These are phyloP conservation scores for Neocloeon triangulifer DNA, from an alignment of 1,140 invertebrate genomes.

Conservation along the genomic window DNA sequence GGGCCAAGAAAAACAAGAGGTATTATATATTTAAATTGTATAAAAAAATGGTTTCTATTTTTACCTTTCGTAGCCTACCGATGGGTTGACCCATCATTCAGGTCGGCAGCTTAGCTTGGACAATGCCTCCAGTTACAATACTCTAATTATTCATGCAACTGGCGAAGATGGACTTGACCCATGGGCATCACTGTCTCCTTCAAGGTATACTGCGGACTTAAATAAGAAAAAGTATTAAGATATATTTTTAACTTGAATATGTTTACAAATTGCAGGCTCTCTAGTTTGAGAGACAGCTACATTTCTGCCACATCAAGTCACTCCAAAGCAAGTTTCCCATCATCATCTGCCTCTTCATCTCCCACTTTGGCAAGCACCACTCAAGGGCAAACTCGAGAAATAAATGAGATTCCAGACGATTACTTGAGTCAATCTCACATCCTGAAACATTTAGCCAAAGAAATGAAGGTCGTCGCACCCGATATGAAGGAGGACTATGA, in stretches of 20 bases:
- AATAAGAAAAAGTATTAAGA: too few species aligned
- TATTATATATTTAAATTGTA: too few species aligned
- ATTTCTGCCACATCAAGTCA: not conserved
- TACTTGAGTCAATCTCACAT: constrained; percentile 62
- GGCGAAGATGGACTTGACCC: constrained; percentile 24
- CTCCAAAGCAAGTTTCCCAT: constrained; percentile 9
- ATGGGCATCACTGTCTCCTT: not conserved
- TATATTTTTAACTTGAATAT: not conserved
- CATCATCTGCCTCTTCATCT: constrained; percentile 18
- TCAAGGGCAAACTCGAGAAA: constrained; percentile 33
- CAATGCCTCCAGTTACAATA: constrained; percentile 56
- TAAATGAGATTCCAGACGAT: constrained; percentile 65
- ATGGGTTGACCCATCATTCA: constrained; percentile 17
- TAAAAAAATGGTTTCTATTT: constrained; percentile 10
- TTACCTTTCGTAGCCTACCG: constrained; percentile 9
- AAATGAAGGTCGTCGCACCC: too few species aligned
- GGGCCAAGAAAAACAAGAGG: constrained; percentile 53
- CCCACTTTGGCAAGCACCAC: constrained; percentile 20
- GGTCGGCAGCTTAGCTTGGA: too few species aligned
- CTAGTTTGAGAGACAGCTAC: constrained; percentile 1
- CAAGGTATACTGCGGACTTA: too few species aligned
- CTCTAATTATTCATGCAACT: constrained; percentile 49
- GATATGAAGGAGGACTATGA: constrained; percentile 26
- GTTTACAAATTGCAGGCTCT: constrained; percentile 6
- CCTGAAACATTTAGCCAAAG: constrained; percentile 66